A percentile compares a stretch with the other conserved stretches of the same genome.
Evolutionary conservation across 1,140 invertebrate genomes (phyloP).

Genomic region (Linepithema humile): DNA sequence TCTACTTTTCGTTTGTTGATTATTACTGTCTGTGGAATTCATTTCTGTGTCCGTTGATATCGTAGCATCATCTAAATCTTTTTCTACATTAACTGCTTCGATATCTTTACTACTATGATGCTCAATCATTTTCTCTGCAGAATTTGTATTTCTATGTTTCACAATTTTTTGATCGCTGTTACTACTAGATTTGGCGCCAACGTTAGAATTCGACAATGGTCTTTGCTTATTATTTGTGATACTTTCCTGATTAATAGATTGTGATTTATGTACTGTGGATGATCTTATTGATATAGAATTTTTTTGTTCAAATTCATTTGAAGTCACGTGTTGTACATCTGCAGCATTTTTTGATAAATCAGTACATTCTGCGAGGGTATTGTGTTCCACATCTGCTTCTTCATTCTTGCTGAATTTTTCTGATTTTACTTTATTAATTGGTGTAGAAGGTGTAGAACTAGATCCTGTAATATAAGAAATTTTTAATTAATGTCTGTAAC

Average conservation of each 20-base stretch:
- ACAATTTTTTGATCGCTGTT: conserved; percentile 40
- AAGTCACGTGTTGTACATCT: conserved; percentile 59
- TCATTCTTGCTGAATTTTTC: conserved; percentile 80
- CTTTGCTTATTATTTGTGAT: conserved; percentile 58
- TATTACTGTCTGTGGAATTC: conserved; percentile 36
- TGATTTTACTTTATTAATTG: conserved; percentile 78
- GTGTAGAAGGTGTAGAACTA: conserved; percentile 78
- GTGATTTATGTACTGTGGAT: neutral
- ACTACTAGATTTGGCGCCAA: conserved; percentile 39
- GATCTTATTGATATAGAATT: conserved; percentile 1
- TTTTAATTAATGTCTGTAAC: neutral
- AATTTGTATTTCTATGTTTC: conserved; percentile 51
- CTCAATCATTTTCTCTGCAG: conserved; percentile 60
- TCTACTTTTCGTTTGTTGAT: conserved; percentile 55
- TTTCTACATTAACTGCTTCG: conserved; percentile 55
- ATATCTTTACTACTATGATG: conserved; percentile 60
- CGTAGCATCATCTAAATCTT: conserved; percentile 31
- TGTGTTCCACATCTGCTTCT: conserved; percentile 77
- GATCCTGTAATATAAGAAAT: conserved; percentile 67
- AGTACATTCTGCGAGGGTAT: conserved; percentile 59
- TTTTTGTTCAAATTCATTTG: conserved; percentile 62
- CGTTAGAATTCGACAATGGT: conserved; percentile 41
- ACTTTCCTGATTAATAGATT: conserved; percentile 49
- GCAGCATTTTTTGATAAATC: conserved; percentile 62
- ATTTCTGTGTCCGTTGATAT: conserved; percentile 39